Base-by-base conservation (phyloP, 2,888 invertebrate species). In the Temnothorax rugatulus region DNA sequence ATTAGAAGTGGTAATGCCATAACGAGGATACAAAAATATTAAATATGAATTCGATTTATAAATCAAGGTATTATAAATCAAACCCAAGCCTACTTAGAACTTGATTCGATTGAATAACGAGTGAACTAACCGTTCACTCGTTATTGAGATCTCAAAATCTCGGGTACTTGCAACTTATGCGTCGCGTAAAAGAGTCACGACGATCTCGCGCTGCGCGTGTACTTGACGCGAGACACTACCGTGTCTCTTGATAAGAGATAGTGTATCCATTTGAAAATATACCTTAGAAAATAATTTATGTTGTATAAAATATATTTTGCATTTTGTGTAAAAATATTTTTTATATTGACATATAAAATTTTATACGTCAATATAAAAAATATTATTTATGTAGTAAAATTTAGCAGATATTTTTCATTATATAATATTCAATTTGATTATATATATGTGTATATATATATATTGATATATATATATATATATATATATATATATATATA, bases 361-460 rank as follows among this genome's bases (percentile, higher is more conserved):
- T n/a, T n/a, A n/a, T n/a, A n/a, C n/a, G n/a, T n/a, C n/a, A n/a
- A n/a, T 50, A 52, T 11, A 52, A 15, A 41, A 52, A 8, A 69
- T 52, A 34, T 52, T 69, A 69, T 69, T 69, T 69, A 34, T 52
- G 3, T 44, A 68, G 9, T 29, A 52, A 69, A 69, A n/a, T 69
- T 68, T 5, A 50, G 18, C 3, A 52, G 21, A 38, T 29, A 71
- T 71, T 71, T 71, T 52, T 54, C 15, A 2, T 38, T 54, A 38
- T n/a, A 34, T 52, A 34, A 15, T 18, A 7, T 25, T 25, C 18
- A 57, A 38, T 38, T 73, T 71, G 15, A 54, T 54, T 41, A 18
- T 25, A 25, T 25, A 11, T 15, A 54, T 41, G 18, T n/a, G n/a
- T n/a, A n/a, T n/a, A n/a, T n/a, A n/a, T n/a, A n/a, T n/a, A n/a